A percentile compares a stretch with the other conserved stretches of the same genome.
These are phyloP conservation scores for Dryobotodes eremita DNA, from an alignment of 2,888 invertebrate genomes.

Conservation along the genomic window DNA sequence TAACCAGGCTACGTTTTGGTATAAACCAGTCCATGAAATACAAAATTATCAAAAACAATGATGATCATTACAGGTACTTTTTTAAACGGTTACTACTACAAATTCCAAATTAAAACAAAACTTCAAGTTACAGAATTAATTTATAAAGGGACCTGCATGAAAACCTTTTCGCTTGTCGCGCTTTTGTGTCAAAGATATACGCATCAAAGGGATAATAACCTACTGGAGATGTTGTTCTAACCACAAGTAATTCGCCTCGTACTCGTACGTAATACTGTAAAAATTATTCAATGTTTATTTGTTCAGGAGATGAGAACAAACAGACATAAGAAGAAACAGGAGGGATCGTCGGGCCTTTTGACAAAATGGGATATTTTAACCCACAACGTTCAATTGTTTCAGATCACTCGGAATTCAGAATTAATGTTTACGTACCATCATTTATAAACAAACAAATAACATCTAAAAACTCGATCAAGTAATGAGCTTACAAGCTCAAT, in stretches of 20 bases:
- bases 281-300: conserved; percentile 73
- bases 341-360: conserved; percentile 46
- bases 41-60: background rate
- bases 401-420: background rate
- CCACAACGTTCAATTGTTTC: conserved; percentile 28
- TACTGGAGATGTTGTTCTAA: conserved; percentile 60
- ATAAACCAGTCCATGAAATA: background rate
- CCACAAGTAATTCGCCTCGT: conserved; percentile 65
- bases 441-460: background rate
- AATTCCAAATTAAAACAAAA: conserved; percentile 12
- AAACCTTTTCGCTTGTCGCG: conserved; percentile 49
- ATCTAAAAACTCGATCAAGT: background rate
- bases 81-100: too few relatives aligned
- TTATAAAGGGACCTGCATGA: conserved; percentile 32
- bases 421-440: background rate
- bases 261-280: conserved; percentile 63
- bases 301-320: conserved; percentile 59
- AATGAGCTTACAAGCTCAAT: background rate
- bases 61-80: too few relatives aligned
- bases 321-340: conserved; percentile 53
- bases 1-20: background rate
- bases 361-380: conserved; percentile 37
- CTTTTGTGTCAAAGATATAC: conserved; percentile 64
- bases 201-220: conserved; percentile 65
- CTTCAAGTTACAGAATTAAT: conserved; percentile 18